Percentiles rank a stretch among this genome's conserved stretches.
Conservation (phyloP, 1,140 invertebrate genomes). For the Watersipora subatra region DNA sequence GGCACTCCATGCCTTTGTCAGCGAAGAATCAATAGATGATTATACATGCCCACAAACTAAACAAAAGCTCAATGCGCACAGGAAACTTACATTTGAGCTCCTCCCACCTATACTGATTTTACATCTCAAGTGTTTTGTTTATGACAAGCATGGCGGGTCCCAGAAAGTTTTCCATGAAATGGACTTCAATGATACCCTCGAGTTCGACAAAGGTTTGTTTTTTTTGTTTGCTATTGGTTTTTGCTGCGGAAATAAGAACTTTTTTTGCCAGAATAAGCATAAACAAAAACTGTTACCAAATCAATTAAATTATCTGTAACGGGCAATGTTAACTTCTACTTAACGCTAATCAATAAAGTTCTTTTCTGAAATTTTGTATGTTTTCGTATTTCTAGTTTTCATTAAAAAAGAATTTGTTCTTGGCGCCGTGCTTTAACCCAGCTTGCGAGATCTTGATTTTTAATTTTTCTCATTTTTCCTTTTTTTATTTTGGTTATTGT, state of each 20-base stretch:
- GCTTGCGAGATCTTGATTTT: too few species aligned
- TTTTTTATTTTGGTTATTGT: too few species aligned
- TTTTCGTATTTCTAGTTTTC: too few species aligned
- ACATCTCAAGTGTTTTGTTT: constrained; percentile 66
- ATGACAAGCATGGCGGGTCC: constrained; percentile 63
- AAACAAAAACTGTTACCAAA: too few species aligned
- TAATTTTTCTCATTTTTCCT: too few species aligned
- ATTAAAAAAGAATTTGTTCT: too few species aligned
- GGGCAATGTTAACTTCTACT: too few species aligned
- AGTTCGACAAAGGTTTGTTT: constrained; percentile 73
- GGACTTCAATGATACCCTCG: constrained; percentile 73
- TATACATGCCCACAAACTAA: constrained; percentile 66
- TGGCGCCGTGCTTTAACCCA: too few species aligned
- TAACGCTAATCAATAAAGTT: too few species aligned
- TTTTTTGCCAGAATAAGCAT: not conserved
- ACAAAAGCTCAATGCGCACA: constrained; percentile 55
- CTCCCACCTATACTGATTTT: constrained; percentile 71
- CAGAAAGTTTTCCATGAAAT: constrained; percentile 80
- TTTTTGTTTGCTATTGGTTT: constrained; percentile 18
- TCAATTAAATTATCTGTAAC: too few species aligned
- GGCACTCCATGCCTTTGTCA: constrained; percentile 68
- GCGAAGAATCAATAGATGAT: constrained; percentile 67
- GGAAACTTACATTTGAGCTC: constrained; percentile 71
- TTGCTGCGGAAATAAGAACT: too few species aligned
- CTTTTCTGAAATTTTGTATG: too few species aligned